Conservation (phyloP, 1,140 invertebrate species). For the Lordiphosa clarofinis region DNA sequence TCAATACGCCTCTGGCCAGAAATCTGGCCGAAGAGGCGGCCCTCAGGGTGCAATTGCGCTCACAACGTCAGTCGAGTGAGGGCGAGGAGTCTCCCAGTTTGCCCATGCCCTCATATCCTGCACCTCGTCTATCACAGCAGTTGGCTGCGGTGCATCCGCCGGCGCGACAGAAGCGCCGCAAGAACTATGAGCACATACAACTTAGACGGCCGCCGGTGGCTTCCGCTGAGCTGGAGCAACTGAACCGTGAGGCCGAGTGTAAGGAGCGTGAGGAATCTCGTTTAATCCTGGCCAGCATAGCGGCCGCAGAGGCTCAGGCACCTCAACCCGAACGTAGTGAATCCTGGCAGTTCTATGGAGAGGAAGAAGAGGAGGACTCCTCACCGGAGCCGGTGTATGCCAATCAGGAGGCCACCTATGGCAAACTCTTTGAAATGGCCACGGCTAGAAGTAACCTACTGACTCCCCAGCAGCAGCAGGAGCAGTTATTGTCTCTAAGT, state of each 20-base stretch:
- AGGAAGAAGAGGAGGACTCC: constrained; percentile 18
- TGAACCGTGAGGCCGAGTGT: constrained; percentile 42
- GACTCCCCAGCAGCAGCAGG: constrained; percentile 43
- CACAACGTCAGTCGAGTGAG: constrained; percentile 22
- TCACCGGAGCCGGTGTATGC: constrained; percentile 71
- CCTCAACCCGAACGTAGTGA: constrained; percentile 71
- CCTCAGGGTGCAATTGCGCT: constrained; percentile 42
- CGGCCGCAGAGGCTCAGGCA: constrained; percentile 43
- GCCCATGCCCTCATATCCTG: constrained; percentile 68
- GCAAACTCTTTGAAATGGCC: constrained; percentile 73
- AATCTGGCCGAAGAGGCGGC: constrained; percentile 55
- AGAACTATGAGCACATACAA: constrained; percentile 73
- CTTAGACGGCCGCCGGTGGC: constrained; percentile 57
- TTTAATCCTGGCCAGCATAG: constrained; percentile 42
- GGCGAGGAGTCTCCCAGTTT: constrained; percentile 37
- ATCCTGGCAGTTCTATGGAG: constrained; percentile 68
- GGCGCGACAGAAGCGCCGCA: constrained; percentile 47
- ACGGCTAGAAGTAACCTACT: constrained; percentile 46
- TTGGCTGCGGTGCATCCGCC: constrained; percentile 42
- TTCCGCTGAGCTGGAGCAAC: constrained; percentile 53
- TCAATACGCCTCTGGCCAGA: constrained; percentile 28
- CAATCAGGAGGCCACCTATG: constrained; percentile 74
- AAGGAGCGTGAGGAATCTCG: constrained; percentile 59
- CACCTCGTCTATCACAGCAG: constrained; percentile 60
- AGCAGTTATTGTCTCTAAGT: constrained; percentile 29